Evolutionary conservation across 2,888 invertebrate genomes (phyloP).

Genomic region (Meteorus cinctellus): DNA sequence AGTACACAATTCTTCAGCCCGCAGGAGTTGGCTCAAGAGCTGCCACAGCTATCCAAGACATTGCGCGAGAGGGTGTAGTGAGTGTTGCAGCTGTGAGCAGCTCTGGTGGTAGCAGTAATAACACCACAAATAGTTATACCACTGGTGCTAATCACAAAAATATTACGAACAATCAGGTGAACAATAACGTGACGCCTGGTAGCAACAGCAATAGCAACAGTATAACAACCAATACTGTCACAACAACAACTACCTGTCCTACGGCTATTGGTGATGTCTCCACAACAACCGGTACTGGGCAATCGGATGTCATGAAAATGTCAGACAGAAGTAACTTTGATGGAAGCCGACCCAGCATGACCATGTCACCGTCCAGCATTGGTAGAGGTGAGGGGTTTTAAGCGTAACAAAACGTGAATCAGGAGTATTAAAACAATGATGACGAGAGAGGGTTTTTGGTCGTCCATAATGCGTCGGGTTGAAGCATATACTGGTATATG

Average conservation of each 20-base stretch:
- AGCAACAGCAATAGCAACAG: conserved; percentile 46
- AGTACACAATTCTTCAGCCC: conserved; percentile 91
- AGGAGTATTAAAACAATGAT: conserved; percentile 18
- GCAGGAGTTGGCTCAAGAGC: conserved; percentile 87
- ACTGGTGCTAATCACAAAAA: conserved; percentile 40
- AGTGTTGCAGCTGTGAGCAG: conserved; percentile 77
- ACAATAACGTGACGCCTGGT: conserved; percentile 36
- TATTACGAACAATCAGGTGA: conserved; percentile 49
- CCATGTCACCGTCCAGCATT: conserved; percentile 84
- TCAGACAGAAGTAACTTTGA: conserved; percentile 66
- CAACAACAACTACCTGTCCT: conserved; percentile 62
- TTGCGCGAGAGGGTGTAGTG: conserved; percentile 79
- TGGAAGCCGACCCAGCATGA: conserved; percentile 70
- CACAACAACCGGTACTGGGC: conserved; percentile 56
- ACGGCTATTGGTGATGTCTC: conserved; percentile 62
- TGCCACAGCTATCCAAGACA: conserved; percentile 87
- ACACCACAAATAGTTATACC: conserved; percentile 53
- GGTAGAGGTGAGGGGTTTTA: conserved; percentile 81
- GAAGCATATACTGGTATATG: conserved; percentile 52
- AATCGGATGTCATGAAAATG: conserved; percentile 65
- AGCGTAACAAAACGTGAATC: conserved; percentile 11
- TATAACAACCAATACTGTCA: conserved; percentile 62
- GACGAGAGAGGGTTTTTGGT: conserved; percentile 34
- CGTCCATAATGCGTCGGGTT: conserved; percentile 60
- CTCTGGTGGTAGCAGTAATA: conserved; percentile 63